Base-by-base conservation (phyloP, 2,888 invertebrate species). In the Conops quadrifasciatus region DNA sequence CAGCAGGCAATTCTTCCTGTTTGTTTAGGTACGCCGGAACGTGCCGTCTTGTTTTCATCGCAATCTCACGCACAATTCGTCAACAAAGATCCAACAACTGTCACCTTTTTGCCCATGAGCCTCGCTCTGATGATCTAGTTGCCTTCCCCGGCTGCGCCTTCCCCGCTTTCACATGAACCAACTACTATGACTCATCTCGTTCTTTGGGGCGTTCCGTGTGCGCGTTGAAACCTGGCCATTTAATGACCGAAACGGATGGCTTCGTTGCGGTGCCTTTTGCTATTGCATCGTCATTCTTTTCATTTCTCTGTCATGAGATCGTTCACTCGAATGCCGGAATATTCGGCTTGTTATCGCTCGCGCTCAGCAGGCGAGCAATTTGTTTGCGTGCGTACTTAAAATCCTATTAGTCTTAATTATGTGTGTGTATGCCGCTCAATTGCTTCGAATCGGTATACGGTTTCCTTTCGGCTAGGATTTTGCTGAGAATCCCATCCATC, bases 371-470 rank as follows among this genome's bases (percentile, higher is more conserved):
- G 81, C 79, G 79, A 80, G 76, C 76, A 77, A 74, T 76, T 74
- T 76, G 74, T 78, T 72, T 76, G 77, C 76, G 78, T 75, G 77
- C 77, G 79, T 80, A 83, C 84, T 83, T 84, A 83, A 83, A 84
- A 83, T 84, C 84, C 82, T 83, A 84, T 83, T 83, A 83, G 82
- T 78, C 78, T 78, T 80, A 83, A 83, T 83, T 84, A 83, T 81
- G 79, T 77, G 36, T 36, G 9, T 36, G 5, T 9, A 4, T 36
- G 79, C 79, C 78, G 78, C 80, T 83, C 59, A 59, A 80, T 83
- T 79, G 81, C 80, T 77, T 79, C 75, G 53, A 56, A 1, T 58
- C 16, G 15, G 24, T 21, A 24, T 58, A 7, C n/a, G 2, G 49
- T 49, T 49, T 65, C 21, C 58, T 59, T 49, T 67, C 49, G 67